Evolutionary conservation across 1,140 invertebrate species (phyloP).

Genomic region (Dendrolimus kikuchii): DNA sequence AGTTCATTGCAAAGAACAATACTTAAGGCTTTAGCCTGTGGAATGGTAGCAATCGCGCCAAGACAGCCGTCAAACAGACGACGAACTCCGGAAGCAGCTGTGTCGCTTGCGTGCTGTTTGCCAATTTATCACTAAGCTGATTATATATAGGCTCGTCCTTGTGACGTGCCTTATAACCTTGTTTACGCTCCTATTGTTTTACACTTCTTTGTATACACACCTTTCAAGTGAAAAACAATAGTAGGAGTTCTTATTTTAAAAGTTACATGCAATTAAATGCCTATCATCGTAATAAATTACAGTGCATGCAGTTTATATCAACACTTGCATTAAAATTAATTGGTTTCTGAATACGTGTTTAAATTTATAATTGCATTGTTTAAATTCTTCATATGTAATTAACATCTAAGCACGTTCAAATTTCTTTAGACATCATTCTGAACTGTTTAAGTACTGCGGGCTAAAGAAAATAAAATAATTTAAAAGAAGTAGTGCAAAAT

Average conservation of each 20-base stretch:
- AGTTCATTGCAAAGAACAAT: constrained; percentile 1
- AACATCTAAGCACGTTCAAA: too few relatives aligned
- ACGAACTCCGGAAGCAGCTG: constrained; percentile 56
- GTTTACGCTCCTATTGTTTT: constrained; percentile 51
- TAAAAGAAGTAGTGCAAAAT: constrained; percentile 7
- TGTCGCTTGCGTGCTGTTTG: constrained; percentile 66
- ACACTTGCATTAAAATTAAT: too few relatives aligned
- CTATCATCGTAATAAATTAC: too few relatives aligned
- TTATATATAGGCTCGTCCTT: constrained; percentile 66
- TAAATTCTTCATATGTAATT: too few relatives aligned
- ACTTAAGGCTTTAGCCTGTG: constrained; percentile 12
- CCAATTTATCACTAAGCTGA: constrained; percentile 71
- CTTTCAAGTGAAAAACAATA: constrained; percentile 36
- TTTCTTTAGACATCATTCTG: too few relatives aligned
- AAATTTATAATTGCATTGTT: not conserved
- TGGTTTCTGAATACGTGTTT: not conserved
- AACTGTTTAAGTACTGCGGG: not conserved
- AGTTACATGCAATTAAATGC: not conserved
- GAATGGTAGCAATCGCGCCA: constrained; percentile 21
- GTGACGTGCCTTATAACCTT: constrained; percentile 63
- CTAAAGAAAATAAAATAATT: constrained; percentile 1
- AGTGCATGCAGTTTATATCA: too few relatives aligned
- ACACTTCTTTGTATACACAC: constrained; percentile 47
- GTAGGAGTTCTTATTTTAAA: constrained; percentile 17
- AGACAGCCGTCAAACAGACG: constrained; percentile 30